Percentiles rank a stretch among this genome's conserved stretches.
Conservation (phyloP, 2,113 vertebrate genomes). For the Rana temporaria region DNA sequence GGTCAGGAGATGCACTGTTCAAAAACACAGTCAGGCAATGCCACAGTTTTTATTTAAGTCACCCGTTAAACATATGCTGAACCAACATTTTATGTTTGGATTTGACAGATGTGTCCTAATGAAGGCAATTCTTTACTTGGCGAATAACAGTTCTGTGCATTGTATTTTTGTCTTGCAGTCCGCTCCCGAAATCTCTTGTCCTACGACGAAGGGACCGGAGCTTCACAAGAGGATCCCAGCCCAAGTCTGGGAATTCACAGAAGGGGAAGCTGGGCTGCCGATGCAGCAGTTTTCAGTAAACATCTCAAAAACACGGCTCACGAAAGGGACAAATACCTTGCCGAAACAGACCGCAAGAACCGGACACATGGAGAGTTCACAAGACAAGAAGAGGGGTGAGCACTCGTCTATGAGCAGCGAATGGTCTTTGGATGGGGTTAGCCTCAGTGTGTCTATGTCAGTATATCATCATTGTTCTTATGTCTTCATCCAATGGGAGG, state of each 20-base stretch:
- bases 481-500: too few species aligned
- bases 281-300: slow-evolving; percentile 60
- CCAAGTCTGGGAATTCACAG: slow-evolving; percentile 79
- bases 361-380: slow-evolving; percentile 69
- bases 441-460: too few species aligned
- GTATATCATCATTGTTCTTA: too few species aligned
- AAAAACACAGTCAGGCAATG: too few species aligned
- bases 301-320: slow-evolving; percentile 66
- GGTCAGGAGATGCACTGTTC: too few species aligned
- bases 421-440: too few species aligned
- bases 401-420: background rate
- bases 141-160: background rate
- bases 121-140: too few species aligned
- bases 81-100: too few species aligned
- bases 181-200: slow-evolving; percentile 95
- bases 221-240: slow-evolving; percentile 81
- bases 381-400: slow-evolving; percentile 77
- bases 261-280: slow-evolving; percentile 78
- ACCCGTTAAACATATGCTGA: too few species aligned
- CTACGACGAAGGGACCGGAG: slow-evolving; percentile 85
- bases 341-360: slow-evolving; percentile 75
- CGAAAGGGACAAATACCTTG: slow-evolving; percentile 81
- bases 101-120: too few species aligned
- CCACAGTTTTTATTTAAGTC: too few species aligned
- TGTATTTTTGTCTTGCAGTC: slow-evolving; percentile 74